Conservation (phyloP, 2,888 invertebrate species). For the Sarcophaga rosellei region DNA sequence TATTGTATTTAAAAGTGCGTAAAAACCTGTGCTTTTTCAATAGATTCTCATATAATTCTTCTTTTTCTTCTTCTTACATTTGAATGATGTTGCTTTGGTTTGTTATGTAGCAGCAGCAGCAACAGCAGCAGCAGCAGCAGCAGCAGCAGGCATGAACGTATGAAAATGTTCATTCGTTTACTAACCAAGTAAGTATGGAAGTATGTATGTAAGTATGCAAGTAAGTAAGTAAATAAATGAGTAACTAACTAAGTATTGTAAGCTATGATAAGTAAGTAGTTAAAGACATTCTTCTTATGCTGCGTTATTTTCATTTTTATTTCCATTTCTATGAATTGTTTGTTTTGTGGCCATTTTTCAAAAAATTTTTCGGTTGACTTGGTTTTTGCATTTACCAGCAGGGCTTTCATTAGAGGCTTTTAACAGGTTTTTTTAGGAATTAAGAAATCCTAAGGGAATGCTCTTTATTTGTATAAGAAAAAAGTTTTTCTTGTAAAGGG, state of each 20-base stretch:
- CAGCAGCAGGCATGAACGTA: slow-evolving; percentile 11
- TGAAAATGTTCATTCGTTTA: background rate
- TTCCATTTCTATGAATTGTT: background rate
- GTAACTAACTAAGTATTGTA: slow-evolving; percentile 47
- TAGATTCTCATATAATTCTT: background rate
- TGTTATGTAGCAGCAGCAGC: background rate
- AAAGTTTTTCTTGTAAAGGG: too few relatives aligned
- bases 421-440: too few relatives aligned
- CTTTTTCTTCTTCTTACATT: background rate
- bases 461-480: too few relatives aligned
- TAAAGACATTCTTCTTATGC: slow-evolving; percentile 19
- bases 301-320: background rate
- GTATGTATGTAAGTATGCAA: background rate
- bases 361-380: slow-evolving; percentile 49
- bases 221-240: slow-evolving; percentile 14
- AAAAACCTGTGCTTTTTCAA: slow-evolving; percentile 55
- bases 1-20: slow-evolving; percentile 57
- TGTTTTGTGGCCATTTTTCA: background rate
- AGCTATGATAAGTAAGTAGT: background rate
- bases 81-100: slow-evolving; percentile 47
- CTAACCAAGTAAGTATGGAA: background rate
- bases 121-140: background rate
- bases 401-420: slow-evolving; percentile 19
- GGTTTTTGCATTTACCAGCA: slow-evolving; percentile 9
- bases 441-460: too few relatives aligned